phyloP scores from a whole-genome alignment of 1,140 invertebrate genomes.

The Contarinia nasturtii region DNA sequence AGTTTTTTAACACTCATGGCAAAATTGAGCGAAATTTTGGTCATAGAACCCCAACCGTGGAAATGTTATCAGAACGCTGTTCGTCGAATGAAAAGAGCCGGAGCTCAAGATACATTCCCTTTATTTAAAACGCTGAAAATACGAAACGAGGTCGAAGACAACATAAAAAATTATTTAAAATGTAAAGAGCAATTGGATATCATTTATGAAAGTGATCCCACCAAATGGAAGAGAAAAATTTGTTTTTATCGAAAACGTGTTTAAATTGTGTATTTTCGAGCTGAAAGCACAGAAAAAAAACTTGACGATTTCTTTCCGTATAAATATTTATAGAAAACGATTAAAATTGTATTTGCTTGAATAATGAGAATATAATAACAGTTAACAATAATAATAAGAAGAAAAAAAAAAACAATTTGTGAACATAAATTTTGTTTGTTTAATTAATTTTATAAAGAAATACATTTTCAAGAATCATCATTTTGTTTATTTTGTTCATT shows the following conservation, averaged over 20 bases:
- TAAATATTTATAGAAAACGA: too few species aligned
- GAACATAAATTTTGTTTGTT: too few species aligned
- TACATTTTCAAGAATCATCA: too few species aligned
- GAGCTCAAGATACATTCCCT: constrained; percentile 30
- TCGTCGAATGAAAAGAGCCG: constrained; percentile 40
- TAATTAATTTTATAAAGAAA: background rate
- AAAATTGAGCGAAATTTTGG: constrained; percentile 29
- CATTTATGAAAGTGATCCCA: constrained; percentile 32
- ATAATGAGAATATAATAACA: too few species aligned
- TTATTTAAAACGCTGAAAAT: constrained; percentile 33
- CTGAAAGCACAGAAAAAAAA: background rate
- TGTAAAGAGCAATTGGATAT: constrained; percentile 28
- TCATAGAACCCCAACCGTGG: constrained; percentile 68
- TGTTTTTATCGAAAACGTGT: constrained; percentile 12
- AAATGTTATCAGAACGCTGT: constrained; percentile 57
- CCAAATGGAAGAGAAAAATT: constrained; percentile 47
- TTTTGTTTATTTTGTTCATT: background rate
- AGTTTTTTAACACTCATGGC: constrained; percentile 36
- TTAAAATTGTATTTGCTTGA: too few species aligned
- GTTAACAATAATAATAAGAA: too few species aligned
- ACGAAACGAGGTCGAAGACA: constrained; percentile 32
- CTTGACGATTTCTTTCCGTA: too few species aligned
- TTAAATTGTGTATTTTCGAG: background rate
- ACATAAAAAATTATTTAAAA: constrained; percentile 37
- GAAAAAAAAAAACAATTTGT: too few species aligned